Percentiles rank a stretch among this genome's conserved stretches.
These are phyloP conservation scores for Gisinianus flammeolus DNA, from an alignment of 2,888 invertebrate genomes.

Conservation along the genomic window DNA sequence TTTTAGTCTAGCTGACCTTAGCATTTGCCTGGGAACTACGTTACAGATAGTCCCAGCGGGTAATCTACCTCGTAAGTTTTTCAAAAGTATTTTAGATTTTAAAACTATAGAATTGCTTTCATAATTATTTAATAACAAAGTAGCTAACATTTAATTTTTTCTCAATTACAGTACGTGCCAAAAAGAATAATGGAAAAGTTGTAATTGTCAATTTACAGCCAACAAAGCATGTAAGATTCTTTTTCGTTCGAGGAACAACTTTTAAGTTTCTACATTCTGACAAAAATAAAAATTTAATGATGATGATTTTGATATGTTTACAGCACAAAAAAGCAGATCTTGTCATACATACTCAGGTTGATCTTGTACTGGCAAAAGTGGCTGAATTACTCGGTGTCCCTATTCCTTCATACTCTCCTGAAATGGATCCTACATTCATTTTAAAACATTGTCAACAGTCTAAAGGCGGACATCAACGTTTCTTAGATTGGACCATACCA, in stretches of 20 bases:
- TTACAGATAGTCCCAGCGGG: slow-evolving; percentile 97
- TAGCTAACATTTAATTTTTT: background rate
- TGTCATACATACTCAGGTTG: slow-evolving; percentile 86
- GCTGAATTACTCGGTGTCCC: slow-evolving; percentile 76
- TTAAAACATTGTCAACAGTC: slow-evolving; percentile 60
- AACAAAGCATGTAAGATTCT: slow-evolving; percentile 85
- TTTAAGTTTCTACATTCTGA: background rate
- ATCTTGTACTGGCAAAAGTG: slow-evolving; percentile 76
- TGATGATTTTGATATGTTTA: slow-evolving; percentile 59
- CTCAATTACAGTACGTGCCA: slow-evolving; percentile 68
- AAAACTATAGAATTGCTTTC: background rate
- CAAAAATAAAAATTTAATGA: background rate
- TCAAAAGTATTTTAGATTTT: no score
- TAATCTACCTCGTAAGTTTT: slow-evolving; percentile 75
- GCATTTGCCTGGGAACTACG: slow-evolving; percentile 95
- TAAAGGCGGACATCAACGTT: slow-evolving; percentile 35
- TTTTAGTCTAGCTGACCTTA: slow-evolving; percentile 85
- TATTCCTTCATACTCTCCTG: slow-evolving; percentile 73
- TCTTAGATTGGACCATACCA: slow-evolving; percentile 77
- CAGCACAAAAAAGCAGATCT: slow-evolving; percentile 91
- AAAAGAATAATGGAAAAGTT: slow-evolving; percentile 84
- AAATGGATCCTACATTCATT: slow-evolving; percentile 72
- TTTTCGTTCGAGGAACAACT: background rate
- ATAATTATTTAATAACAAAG: background rate
- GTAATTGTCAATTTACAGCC: slow-evolving; percentile 95